phyloP scores from a whole-genome alignment of 64 coral and sea anemone species.

The Stichodactyla helianthus region DNA sequence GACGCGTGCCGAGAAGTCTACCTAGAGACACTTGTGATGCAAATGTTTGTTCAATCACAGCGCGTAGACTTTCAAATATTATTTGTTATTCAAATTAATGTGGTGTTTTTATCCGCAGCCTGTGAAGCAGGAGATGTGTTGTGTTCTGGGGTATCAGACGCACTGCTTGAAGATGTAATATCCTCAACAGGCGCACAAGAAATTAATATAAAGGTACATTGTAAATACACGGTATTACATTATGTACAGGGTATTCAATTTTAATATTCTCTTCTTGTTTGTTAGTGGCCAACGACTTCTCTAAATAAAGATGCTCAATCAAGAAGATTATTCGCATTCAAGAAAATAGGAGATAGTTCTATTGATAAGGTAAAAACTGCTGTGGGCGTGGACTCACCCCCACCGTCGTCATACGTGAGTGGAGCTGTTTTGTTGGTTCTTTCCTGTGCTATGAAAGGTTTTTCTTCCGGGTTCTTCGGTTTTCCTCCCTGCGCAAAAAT shows the following conservation, averaged over 20 bases:
- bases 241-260: neutral
- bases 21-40: too few species aligned
- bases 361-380: conserved; percentile 64
- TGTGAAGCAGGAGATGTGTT: conserved; percentile 64
- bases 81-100: neutral
- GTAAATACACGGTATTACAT: too few species aligned
- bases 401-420: too few species aligned
- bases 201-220: conserved; percentile 71
- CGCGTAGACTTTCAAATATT: too few species aligned
- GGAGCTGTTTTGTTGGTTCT: too few species aligned
- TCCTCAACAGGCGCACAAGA: conserved; percentile 51
- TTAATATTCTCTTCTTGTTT: neutral
- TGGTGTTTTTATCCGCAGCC: conserved; percentile 33
- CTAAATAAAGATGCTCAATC: conserved; percentile 60
- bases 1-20: too few species aligned
- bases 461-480: too few species aligned
- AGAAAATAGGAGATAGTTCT: conserved; percentile 56
- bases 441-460: too few species aligned
- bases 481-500: too few species aligned
- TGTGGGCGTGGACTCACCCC: too few species aligned
- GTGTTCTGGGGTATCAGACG: conserved; percentile 70
- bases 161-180: conserved; percentile 73
- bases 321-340: conserved; percentile 69
- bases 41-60: too few species aligned
- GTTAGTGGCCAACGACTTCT: conserved; percentile 59